Conservation (phyloP, 2,888 invertebrate genomes). For the Lordiphosa andalusiaca region DNA sequence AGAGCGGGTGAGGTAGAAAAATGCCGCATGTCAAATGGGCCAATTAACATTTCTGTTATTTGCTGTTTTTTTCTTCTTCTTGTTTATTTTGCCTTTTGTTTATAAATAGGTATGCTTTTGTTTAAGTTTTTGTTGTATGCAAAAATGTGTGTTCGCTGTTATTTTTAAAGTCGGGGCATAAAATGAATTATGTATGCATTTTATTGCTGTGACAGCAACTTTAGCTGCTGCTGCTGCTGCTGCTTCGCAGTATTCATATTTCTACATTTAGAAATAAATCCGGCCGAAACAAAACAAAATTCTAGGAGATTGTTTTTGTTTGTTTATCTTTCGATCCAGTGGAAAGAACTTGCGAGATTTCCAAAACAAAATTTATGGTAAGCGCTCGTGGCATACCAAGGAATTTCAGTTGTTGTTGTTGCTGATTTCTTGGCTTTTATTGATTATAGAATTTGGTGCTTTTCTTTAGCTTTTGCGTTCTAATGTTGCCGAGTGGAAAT, state of each 20-base stretch:
- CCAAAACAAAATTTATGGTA: slow-evolving; percentile 56
- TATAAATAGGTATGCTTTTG: slow-evolving; percentile 70
- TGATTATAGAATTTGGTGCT: slow-evolving; percentile 36
- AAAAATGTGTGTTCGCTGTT: slow-evolving; percentile 59
- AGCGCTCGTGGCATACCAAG: slow-evolving; percentile 65
- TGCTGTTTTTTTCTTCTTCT: slow-evolving; percentile 47
- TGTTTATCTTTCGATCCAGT: slow-evolving; percentile 55
- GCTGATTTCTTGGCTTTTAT: slow-evolving; percentile 38
- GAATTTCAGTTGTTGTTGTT: slow-evolving; percentile 44
- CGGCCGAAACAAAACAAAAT: slow-evolving; percentile 45
- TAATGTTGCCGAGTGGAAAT: slow-evolving; percentile 20
- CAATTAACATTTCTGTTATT: slow-evolving; percentile 74
- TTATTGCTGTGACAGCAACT: slow-evolving; percentile 27
- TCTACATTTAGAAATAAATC: slow-evolving; percentile 49
- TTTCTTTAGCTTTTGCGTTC: slow-evolving; percentile 31
- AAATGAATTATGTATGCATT: slow-evolving; percentile 65
- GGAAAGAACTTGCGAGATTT: slow-evolving; percentile 67
- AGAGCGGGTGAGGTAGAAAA: slow-evolving; percentile 28
- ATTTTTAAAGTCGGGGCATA: slow-evolving; percentile 54
- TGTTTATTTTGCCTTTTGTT: slow-evolving; percentile 53
- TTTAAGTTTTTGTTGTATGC: slow-evolving; percentile 55
- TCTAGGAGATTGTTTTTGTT: slow-evolving; percentile 51
- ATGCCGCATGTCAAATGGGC: slow-evolving; percentile 75
- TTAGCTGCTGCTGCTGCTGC: neutral
- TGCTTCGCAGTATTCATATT: slow-evolving; percentile 18